Base-by-base conservation (phyloP, 2,888 invertebrate species). In the Orthosia gothica region DNA sequence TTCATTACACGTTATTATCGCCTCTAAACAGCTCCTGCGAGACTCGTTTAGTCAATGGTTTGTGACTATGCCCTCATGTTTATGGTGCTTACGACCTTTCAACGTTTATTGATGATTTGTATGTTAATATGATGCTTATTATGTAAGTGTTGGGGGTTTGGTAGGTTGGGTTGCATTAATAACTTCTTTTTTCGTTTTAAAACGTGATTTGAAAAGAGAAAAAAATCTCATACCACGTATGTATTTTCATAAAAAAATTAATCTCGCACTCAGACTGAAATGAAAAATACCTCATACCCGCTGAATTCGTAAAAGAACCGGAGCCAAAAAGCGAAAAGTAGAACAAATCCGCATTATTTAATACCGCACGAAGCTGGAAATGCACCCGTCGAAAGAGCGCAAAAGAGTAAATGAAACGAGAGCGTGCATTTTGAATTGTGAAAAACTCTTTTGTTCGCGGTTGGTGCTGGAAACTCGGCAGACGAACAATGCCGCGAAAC, bases 341-440 rank as follows among this genome's bases (percentile, higher is more conserved):
- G 91, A 93, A 93, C 94, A 94, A 93, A 94, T 93, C 93, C 92
- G 92, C 90, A 93, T 94, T 95, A 96, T 95, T 95, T 93, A 96
- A 96, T 94, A 94, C 93, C 91, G 90, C 91, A 92, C 93, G 92
- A 93, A 94, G 93, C 95, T 95, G 94, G 93, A 94, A 96, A 94
- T 95, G 96, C 95, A 93, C 91, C 94, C 92, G 94, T 94, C 93
- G 94, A 94, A 94, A 94, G 92, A 94, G 92, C 93, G 95, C 93
- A 96, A 95, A 96, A 95, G 95, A 95, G 94, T 95, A 96, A 96
- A 96, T 96, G 96, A 95, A 96, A 96, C 95, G 96, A 93, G 93
- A 94, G 93, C 94, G 94, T 94, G 95, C 95, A 95, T 96, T 96
- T 95, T 94, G 94, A 94, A 95, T 95, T 93, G 94, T 93, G 95